These are phyloP conservation scores for Notolepis coatsorum DNA, from an alignment of 2,797 vertebrate species.

Conservation along the genomic window DNA sequence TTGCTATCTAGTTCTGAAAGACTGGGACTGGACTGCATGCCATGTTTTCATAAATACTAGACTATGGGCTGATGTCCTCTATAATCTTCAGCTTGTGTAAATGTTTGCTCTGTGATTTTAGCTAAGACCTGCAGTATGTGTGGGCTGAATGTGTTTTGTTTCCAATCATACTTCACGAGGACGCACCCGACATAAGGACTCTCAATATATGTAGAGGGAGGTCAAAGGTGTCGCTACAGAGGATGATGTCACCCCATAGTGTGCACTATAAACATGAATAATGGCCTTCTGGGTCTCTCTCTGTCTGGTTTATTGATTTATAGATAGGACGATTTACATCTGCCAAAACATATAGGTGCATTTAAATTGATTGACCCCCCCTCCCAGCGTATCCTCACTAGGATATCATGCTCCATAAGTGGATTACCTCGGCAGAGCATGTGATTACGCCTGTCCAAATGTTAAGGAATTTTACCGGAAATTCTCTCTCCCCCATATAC, in stretches of 20 bases:
- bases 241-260: neutral
- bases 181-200: neutral
- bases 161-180: neutral
- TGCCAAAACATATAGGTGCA: neutral
- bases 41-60: constrained; percentile 5
- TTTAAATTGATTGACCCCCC: too few relatives aligned
- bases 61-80: neutral
- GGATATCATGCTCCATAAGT: too few relatives aligned
- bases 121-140: neutral
- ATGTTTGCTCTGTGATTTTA: constrained; percentile 9
- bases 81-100: neutral
- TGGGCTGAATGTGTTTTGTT: neutral
- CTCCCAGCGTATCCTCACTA: neutral
- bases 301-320: constrained; percentile 23
- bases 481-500: too few relatives aligned
- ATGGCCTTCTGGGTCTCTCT: neutral
- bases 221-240: constrained; percentile 4
- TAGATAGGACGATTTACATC: neutral
- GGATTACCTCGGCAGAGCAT: too few relatives aligned
- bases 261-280: neutral
- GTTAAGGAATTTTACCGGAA: neutral
- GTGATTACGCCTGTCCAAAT: neutral
- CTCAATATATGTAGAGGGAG: neutral
- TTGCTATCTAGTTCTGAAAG: too few relatives aligned
- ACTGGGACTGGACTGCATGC: neutral